Evolutionary conservation across 2,113 vertebrate species (phyloP).

Genomic region (Lampris megalopsis): DNA sequence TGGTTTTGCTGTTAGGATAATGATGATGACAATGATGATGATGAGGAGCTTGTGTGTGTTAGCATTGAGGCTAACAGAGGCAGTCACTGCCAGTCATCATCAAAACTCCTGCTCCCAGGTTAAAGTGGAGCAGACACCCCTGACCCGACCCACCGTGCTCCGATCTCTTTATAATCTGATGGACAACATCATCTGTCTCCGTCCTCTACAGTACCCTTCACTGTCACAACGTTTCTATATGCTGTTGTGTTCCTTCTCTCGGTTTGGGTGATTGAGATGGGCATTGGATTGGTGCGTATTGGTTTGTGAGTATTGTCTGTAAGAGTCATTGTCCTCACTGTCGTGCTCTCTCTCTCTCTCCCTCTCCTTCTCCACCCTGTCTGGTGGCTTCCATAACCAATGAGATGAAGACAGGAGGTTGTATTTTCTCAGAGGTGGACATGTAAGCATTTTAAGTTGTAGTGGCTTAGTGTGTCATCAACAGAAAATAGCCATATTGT

Average conservation of each 20-base stretch:
- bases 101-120: conserved; percentile 11
- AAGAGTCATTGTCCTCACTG: background rate
- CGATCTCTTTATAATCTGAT: conserved; percentile 12
- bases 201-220: background rate
- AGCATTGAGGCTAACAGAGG: conserved; percentile 2
- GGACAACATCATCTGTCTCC: conserved; percentile 11
- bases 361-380: too few relatives aligned
- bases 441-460: too few relatives aligned
- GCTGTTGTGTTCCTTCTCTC: background rate
- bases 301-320: too few relatives aligned
- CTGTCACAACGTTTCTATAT: conserved; percentile 13
- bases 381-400: too few relatives aligned
- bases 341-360: background rate
- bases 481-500: too few relatives aligned
- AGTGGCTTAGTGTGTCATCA: too few relatives aligned
- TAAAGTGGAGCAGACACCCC: background rate
- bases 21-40: conserved; percentile 29
- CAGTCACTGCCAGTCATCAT: conserved; percentile 27
- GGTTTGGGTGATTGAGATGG: conserved; percentile 3
- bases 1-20: conserved; percentile 17
- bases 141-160: conserved; percentile 2
- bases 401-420: too few relatives aligned
- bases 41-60: conserved; percentile 8
- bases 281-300: conserved; percentile 1
- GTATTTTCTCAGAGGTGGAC: too few relatives aligned